These are phyloP conservation scores for Hyposmocoma kahamanoa DNA, from an alignment of 1,140 invertebrate genomes.

Conservation along the genomic window DNA sequence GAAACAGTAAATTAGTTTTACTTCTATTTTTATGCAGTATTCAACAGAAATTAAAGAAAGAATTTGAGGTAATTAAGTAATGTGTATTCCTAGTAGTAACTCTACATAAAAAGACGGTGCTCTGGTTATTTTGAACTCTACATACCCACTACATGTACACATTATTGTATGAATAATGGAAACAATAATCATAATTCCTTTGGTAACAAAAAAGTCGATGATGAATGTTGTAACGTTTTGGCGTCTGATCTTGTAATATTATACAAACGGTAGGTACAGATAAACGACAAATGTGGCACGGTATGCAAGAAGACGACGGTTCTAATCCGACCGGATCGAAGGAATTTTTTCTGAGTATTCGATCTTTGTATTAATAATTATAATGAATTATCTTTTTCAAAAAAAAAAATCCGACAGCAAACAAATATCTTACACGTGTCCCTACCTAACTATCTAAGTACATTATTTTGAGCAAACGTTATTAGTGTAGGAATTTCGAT, in stretches of 20 bases:
- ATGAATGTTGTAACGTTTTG: too few species aligned
- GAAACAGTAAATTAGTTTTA: background rate
- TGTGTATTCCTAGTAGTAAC: too few species aligned
- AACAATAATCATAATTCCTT: too few species aligned
- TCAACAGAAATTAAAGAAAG: background rate
- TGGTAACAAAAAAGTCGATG: too few species aligned
- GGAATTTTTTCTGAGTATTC: background rate
- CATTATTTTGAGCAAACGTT: background rate
- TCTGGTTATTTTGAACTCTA: background rate
- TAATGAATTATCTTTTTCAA: background rate
- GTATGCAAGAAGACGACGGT: background rate
- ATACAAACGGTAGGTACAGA: too few species aligned
- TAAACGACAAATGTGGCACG: too few species aligned
- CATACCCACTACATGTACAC: background rate
- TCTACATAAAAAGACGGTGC: too few species aligned
- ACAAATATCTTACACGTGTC: background rate
- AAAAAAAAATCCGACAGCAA: too few species aligned
- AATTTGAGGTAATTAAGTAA: too few species aligned
- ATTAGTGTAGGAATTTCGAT: conserved; percentile 3
- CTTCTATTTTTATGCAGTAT: background rate
- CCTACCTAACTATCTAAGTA: background rate
- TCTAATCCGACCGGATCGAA: background rate
- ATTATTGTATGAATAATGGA: background rate
- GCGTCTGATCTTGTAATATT: too few species aligned
- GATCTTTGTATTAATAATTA: background rate